Percentiles rank a stretch among this genome's conserved stretches.
Evolutionary conservation across 2,113 vertebrate genomes (phyloP).

Genomic region (Cynopterus brachyotis): DNA sequence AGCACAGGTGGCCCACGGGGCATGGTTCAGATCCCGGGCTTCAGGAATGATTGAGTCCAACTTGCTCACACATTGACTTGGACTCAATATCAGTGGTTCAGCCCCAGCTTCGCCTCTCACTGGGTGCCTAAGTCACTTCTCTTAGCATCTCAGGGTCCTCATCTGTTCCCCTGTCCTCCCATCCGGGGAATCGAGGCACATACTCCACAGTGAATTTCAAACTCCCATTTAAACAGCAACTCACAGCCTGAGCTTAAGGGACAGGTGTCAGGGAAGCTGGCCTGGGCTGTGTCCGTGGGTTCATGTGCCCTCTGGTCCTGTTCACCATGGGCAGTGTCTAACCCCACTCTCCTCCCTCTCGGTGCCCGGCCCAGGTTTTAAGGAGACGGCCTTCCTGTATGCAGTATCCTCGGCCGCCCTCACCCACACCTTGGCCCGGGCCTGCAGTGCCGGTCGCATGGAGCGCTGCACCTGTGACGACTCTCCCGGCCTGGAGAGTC

Average conservation of each 20-base stretch:
- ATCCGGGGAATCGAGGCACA: background rate
- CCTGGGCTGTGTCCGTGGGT: background rate
- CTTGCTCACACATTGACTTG: background rate
- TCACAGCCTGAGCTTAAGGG: background rate
- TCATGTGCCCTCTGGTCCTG: rapidly evolving
- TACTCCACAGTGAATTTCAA: background rate
- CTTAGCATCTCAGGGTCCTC: background rate
- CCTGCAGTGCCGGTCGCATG: conserved; percentile 97
- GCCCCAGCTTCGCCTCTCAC: background rate
- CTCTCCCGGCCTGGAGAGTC: conserved; percentile 95
- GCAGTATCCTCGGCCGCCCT: conserved; percentile 94
- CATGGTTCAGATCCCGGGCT: background rate
- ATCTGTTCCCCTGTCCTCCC: background rate
- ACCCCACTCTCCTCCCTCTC: background rate
- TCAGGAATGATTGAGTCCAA: background rate
- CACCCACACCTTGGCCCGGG: conserved; percentile 94
- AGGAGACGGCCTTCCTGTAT: conserved; percentile 96
- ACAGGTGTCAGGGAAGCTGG: background rate
- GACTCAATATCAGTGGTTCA: background rate
- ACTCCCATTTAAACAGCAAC: background rate
- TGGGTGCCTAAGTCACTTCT: background rate
- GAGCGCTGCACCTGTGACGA: conserved; percentile 98
- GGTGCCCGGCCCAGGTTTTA: conserved; percentile 88
- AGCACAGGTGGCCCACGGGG: background rate
- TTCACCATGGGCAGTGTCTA: background rate